These are phyloP conservation scores for Lutjanus erythropterus DNA, from an alignment of 2,113 vertebrate species.

Conservation along the genomic window DNA sequence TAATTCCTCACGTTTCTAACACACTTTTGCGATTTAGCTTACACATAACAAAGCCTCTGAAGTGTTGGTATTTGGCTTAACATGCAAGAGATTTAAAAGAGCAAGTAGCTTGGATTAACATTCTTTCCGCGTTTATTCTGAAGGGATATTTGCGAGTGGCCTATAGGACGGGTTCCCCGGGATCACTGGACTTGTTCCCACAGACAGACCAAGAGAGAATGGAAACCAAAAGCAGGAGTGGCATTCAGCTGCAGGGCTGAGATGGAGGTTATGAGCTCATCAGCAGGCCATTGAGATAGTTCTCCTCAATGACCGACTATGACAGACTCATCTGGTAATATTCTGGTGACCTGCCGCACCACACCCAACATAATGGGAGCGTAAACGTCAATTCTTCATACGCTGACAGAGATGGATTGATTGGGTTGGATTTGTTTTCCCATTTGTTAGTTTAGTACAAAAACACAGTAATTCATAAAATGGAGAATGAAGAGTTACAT, in stretches of 20 bases:
- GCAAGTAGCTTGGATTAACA: constrained; percentile 73
- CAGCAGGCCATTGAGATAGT: background rate
- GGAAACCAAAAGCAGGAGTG: constrained; percentile 56
- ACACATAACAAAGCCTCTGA: constrained; percentile 52
- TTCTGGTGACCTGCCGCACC: constrained; percentile 3
- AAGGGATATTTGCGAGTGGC: constrained; percentile 45
- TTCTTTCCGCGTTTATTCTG: constrained; percentile 78
- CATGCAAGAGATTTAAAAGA: constrained; percentile 46
- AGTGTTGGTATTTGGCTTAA: constrained; percentile 45
- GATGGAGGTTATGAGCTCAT: constrained; percentile 46
- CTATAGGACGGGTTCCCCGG: constrained; percentile 30
- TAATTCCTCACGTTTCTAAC: constrained; percentile 38
- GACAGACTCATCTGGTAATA: constrained; percentile 13
- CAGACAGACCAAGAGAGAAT: constrained; percentile 28
- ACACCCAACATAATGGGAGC: background rate
- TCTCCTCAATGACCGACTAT: background rate
- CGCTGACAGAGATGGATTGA: background rate
- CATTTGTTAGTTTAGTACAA: background rate
- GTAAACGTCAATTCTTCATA: background rate
- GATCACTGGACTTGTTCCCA: constrained; percentile 51
- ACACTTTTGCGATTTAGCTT: constrained; percentile 40
- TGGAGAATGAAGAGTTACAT: background rate
- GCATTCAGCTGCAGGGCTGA: constrained; percentile 37
- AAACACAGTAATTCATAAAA: background rate
- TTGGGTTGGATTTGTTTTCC: background rate